A percentile compares a stretch with the other conserved stretches of the same genome.
phyloP scores from a whole-genome alignment of 2,797 vertebrate species.

The Labeo calbasu region DNA sequence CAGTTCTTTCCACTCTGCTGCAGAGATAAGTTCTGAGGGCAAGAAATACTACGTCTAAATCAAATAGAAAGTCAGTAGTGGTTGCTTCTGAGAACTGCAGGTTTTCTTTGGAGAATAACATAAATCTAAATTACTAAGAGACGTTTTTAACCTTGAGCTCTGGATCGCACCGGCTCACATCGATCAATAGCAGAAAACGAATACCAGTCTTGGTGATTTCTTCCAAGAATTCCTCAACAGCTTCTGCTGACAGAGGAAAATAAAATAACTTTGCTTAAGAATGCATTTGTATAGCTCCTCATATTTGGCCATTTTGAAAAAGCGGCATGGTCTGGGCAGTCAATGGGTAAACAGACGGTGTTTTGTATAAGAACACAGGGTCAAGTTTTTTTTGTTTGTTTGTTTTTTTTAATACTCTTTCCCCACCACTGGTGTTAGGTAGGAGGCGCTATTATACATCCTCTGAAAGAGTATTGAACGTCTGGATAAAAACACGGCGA shows the following conservation, averaged over 20 bases:
- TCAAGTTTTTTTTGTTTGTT: no score
- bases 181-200: slow-evolving; percentile 48
- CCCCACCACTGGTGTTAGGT: no score
- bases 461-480: no score
- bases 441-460: no score
- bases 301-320: background rate
- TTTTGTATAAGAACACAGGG: no score
- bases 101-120: background rate
- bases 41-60: slow-evolving; percentile 12
- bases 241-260: slow-evolving; percentile 28
- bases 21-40: background rate
- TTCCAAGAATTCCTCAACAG: slow-evolving; percentile 24
- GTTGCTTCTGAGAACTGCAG: background rate
- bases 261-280: slow-evolving; percentile 26
- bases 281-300: background rate
- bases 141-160: slow-evolving; percentile 18
- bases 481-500: no score
- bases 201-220: slow-evolving; percentile 14
- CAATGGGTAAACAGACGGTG: background rate
- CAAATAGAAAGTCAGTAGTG: background rate
- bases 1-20: background rate
- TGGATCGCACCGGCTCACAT: slow-evolving; percentile 15
- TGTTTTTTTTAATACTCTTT: no score
- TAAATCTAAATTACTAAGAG: slow-evolving; percentile 9
- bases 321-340: no score